Evolutionary conservation across 2,797 vertebrate genomes (phyloP).

Genomic region (Apodemus agrarius): DNA sequence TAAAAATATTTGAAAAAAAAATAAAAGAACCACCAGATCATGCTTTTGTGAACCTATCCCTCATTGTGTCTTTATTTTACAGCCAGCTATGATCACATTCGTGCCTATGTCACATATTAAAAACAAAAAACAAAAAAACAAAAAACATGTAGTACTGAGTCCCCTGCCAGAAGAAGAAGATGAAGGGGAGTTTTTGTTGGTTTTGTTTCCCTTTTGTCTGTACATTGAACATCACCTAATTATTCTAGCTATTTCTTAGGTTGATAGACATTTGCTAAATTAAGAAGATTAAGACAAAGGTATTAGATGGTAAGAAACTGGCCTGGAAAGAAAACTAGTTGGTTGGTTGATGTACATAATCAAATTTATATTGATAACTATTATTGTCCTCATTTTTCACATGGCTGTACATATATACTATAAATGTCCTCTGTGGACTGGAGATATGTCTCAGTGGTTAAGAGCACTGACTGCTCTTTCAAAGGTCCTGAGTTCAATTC

Average conservation of each 20-base stretch:
- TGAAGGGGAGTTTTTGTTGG: neutral
- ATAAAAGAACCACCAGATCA: neutral
- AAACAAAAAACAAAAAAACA: conserved; percentile 11
- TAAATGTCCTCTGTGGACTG: neutral
- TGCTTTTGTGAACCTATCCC: neutral
- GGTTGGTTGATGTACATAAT: neutral
- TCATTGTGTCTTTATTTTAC: neutral
- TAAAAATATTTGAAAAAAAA: no score
- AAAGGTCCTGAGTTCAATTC: no score
- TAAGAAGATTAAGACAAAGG: neutral
- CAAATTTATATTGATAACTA: neutral
- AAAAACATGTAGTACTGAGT: neutral
- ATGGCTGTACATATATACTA: neutral
- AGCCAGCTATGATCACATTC: neutral
- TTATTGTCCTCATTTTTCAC: neutral
- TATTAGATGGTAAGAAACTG: neutral
- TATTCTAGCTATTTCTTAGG: neutral
- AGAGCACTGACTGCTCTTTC: no score
- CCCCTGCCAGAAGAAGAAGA: neutral
- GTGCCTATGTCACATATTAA: neutral
- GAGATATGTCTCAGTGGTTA: no score
- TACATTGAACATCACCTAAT: neutral
- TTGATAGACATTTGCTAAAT: neutral
- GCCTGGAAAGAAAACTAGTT: neutral
- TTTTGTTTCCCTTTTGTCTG: neutral